Evolutionary conservation across 2,888 invertebrate species (phyloP).

Genomic region (Eilema caniola): DNA sequence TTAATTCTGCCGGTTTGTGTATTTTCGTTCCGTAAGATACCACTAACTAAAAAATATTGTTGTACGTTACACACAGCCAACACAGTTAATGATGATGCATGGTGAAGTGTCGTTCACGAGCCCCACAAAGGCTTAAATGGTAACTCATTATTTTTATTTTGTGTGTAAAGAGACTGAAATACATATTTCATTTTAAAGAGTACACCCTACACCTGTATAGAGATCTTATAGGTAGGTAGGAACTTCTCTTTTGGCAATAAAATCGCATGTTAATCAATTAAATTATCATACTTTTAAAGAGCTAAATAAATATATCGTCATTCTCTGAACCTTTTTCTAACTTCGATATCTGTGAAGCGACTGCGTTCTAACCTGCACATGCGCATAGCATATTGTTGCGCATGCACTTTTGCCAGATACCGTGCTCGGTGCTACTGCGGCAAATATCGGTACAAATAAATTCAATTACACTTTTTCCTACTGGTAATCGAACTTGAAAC

Average conservation of each 20-base stretch:
- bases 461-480: too few species aligned
- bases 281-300: background rate
- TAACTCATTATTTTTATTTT: background rate
- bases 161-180: background rate
- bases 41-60: background rate
- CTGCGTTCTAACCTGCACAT: too few species aligned
- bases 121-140: background rate
- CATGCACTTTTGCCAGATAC: too few species aligned
- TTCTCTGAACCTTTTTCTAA: too few species aligned
- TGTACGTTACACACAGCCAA: background rate
- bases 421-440: too few species aligned
- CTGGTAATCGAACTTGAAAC: too few species aligned
- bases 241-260: background rate
- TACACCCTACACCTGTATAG: background rate
- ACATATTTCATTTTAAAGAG: background rate
- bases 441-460: too few species aligned
- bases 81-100: background rate
- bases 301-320: too few species aligned
- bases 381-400: too few species aligned
- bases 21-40: background rate
- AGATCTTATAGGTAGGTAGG: background rate
- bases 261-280: background rate
- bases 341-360: too few species aligned
- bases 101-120: background rate
- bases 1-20: too few species aligned